Base-by-base conservation (phyloP, 2,113 vertebrate species). In the Cynocephalus volans region DNA sequence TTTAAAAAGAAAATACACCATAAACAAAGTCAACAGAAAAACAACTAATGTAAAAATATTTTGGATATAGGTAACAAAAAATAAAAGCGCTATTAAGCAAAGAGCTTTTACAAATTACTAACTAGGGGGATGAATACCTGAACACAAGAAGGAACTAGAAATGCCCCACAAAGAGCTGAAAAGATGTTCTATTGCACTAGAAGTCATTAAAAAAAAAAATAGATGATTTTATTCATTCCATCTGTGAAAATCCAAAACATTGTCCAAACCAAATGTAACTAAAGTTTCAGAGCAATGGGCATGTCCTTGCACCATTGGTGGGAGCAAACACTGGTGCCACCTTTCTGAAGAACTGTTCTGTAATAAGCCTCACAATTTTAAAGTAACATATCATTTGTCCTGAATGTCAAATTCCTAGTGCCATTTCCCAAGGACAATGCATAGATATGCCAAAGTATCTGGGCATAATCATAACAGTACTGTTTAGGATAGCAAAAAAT, bases 271-370 rank as follows among this genome's bases (percentile, higher is more conserved):
- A 19, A 48, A 24, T 1, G 52, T 9, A 48, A 33, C 28, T n/a
- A 45, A 79, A 28, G 36, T 14, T 3, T 85, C 28, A 24, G 72
- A 54, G 24, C 11, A 9, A 26, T 6, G 28, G 10, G 45, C 0
- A 0, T 3, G 17, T 2, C 24, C 24, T 19, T n/a, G 7, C 7
- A 19, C 24, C 8, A 1, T 0, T 0, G 15, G 73, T 58, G 64
- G 19, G 2, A 21, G 56, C 6, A 3, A 2, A 6, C 8, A 0
- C 2, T 1, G 7, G 5, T 15, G 4, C 10, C 5, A 4, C 48
- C 11, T 28, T 60, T 28, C 28, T 33, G 58, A 62, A 65, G 6
- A 79, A 19, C 28, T 1, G 0, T 13, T 36, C 45, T 56, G n/a
- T 4, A 2, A 4, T 2, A 0, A 1, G 15, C 11, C 5, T 31